A percentile compares a stretch with the other conserved stretches of the same genome.
Evolutionary conservation across 2,888 invertebrate species (phyloP).

Genomic region (Macropis europaea): DNA sequence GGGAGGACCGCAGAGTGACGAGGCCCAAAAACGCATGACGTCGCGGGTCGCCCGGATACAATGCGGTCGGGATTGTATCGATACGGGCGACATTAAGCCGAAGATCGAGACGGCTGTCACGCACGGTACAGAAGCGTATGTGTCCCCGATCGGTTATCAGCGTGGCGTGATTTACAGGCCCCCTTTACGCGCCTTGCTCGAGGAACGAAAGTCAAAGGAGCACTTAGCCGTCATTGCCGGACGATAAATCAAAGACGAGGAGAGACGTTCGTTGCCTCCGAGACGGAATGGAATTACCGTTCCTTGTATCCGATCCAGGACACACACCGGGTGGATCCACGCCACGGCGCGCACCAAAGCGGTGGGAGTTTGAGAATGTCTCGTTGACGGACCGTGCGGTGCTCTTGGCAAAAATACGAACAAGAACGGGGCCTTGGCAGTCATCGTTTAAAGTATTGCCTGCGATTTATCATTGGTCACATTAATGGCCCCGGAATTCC

Average conservation of each 20-base stretch:
- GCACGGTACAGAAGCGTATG: conserved; percentile 40
- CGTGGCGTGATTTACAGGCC: conserved; percentile 54
- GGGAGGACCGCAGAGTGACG: neutral
- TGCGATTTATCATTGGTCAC: conserved; percentile 74
- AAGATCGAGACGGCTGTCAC: conserved; percentile 44
- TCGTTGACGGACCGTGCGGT: conserved; percentile 65
- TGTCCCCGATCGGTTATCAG: conserved; percentile 47
- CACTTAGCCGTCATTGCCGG: conserved; percentile 62
- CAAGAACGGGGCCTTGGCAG: conserved; percentile 70
- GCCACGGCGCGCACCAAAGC: conserved; percentile 1
- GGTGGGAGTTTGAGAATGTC: conserved; percentile 36
- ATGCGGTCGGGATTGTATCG: conserved; percentile 35
- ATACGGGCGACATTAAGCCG: conserved; percentile 38
- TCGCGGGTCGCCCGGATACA: conserved; percentile 4
- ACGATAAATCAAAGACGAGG: conserved; percentile 64
- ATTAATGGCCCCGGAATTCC: conserved; percentile 74
- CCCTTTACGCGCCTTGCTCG: conserved; percentile 23
- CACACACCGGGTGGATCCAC: conserved; percentile 17
- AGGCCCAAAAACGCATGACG: neutral
- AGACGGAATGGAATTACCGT: conserved; percentile 60
- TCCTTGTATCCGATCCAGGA: conserved; percentile 6
- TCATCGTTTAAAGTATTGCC: conserved; percentile 76
- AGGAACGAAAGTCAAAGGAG: conserved; percentile 54
- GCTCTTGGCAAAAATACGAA: conserved; percentile 68
- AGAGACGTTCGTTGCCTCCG: conserved; percentile 45